phyloP scores from a whole-genome alignment of 2,113 vertebrate species.

The Callipepla squamata region DNA sequence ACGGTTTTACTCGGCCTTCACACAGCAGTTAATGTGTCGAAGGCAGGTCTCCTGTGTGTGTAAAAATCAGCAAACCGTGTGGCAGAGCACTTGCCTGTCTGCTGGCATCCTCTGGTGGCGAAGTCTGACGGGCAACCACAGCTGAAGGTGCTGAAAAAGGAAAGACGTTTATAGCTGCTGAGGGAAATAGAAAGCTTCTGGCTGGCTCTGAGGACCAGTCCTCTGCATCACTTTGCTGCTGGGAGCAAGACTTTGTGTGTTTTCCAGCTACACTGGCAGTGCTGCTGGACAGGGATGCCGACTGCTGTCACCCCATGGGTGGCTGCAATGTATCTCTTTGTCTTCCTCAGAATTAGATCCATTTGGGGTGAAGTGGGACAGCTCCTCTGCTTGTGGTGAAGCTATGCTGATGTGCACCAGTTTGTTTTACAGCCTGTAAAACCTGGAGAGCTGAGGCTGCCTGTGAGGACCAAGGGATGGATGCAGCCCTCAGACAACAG shows the following conservation, averaged over 20 bases:
- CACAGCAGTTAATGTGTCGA: not conserved
- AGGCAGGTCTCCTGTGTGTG: not conserved
- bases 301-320: fast-evolving
- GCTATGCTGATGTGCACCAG: not conserved
- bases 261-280: not conserved
- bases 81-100: not conserved
- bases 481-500: fast-evolving
- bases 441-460: fast-evolving
- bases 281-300: not conserved
- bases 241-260: not conserved
- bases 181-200: not conserved
- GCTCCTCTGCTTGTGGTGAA: not conserved
- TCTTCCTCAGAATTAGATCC: not conserved
- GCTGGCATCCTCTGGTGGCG: not conserved
- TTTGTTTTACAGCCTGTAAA: not conserved
- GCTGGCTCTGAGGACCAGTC: not conserved
- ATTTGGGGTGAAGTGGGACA: not conserved
- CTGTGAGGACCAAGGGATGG: fast-evolving
- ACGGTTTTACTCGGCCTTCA: not conserved
- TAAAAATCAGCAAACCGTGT: not conserved
- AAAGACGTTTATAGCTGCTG: not conserved
- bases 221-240: not conserved
- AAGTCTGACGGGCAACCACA: not conserved
- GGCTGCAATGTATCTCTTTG: not conserved
- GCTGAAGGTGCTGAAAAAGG: not conserved